phyloP scores from a whole-genome alignment of 2,888 invertebrate species.

The Lamellibrachia satsuma region DNA sequence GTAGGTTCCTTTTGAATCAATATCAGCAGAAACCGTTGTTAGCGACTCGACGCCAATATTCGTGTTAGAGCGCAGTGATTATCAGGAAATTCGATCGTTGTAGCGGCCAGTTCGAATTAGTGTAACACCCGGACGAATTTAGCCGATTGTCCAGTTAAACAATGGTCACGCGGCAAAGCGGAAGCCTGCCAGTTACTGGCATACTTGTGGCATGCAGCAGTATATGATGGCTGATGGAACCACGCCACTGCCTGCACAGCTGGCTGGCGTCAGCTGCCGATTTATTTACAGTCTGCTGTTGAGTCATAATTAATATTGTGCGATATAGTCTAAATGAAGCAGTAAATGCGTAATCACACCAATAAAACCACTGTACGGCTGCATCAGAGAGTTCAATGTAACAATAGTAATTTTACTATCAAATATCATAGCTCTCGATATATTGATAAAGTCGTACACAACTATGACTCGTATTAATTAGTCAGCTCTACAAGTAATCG shows the following conservation, averaged over 20 bases:
- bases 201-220: neutral
- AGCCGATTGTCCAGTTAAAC: neutral
- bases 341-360: neutral
- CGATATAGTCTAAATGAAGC: neutral
- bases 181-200: neutral
- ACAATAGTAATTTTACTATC: neutral
- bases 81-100: constrained; percentile 4
- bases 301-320: neutral
- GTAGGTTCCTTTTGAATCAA: neutral
- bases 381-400: neutral
- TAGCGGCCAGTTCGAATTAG: neutral
- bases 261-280: neutral
- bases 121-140: neutral
- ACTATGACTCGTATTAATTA: neutral
- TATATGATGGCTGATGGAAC: neutral
- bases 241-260: neutral
- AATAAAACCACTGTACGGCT: neutral
- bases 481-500: neutral
- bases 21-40: constrained; percentile 10
- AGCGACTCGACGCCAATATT: neutral
- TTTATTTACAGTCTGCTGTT: neutral
- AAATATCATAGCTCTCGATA: neutral
- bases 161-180: neutral
- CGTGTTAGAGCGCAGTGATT: neutral
- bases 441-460: neutral